Base-by-base conservation (phyloP, 2,888 invertebrate genomes). In the Apamea sordens region DNA sequence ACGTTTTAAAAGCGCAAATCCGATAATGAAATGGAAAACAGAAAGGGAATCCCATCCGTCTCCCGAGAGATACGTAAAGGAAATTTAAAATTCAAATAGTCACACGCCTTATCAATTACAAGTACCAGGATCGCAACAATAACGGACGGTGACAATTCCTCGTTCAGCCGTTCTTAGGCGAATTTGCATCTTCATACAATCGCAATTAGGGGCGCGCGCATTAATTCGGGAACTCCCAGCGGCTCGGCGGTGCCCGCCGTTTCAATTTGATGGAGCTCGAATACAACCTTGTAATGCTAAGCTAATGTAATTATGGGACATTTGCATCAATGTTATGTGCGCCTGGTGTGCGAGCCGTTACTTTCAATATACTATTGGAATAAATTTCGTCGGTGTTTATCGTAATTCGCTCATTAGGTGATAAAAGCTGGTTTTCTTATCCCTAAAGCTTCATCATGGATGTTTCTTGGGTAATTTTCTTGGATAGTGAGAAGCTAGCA, bases 151-250 rank as follows among this genome's bases (percentile, higher is more conserved):
- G 93, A 93, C 93, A 93, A 93, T 93, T 91, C 93, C 92, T 92
- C 89, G 90, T 93, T 89, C 84, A 87, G 89, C 92, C 92, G 91
- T 94, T 94, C 94, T 93, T 93, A 92, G 91, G 85, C 90, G 92
- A 94, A 96, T 96, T 96, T 96, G 95, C 96, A 96, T 96, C 95
- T 95, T 94, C 95, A 95, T 95, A 95, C 95, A 95, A 95, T 94
- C 92, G 92, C 96, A 95, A 96, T 96, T 96, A 96, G 95, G 95
- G 94, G 92, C 89, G 83, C 87, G 83, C 79, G 77, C 88, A 89
- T 89, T 90, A 89, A 87, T 87, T 90, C 90, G 89, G 82, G 74
- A 83, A 84, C 83, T 87, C 90, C 89, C 89, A 85, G 85, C 71
- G 86, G 86, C 89, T 86, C 88, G 70, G 87, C 56, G 83, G 88